A percentile compares a stretch with the other conserved stretches of the same genome.
phyloP scores from a whole-genome alignment of 2,888 invertebrate species.

The Dryadula phaetusa region DNA sequence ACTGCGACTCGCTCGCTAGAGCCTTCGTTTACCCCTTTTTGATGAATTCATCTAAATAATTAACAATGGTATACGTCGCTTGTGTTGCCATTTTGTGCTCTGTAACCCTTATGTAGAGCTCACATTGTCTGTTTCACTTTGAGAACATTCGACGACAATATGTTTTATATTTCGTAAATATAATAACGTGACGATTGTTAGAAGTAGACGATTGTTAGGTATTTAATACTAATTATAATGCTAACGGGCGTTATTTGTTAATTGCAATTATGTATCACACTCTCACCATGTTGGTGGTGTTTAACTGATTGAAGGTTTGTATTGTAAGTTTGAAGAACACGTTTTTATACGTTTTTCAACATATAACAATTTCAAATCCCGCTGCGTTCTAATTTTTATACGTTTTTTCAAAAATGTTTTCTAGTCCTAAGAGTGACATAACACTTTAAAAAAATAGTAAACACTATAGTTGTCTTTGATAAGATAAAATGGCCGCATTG shows the following conservation, averaged over 20 bases:
- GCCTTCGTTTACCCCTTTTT: conserved; percentile 39
- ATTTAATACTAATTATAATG: neutral
- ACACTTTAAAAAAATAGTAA: too few species aligned
- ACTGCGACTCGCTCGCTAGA: conserved; percentile 31
- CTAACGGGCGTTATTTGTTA: neutral
- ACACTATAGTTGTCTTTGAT: too few species aligned
- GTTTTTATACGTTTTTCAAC: too few species aligned
- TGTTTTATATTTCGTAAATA: neutral
- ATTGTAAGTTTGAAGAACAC: too few species aligned
- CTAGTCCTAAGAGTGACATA: too few species aligned
- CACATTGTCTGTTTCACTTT: neutral
- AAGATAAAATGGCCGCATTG: too few species aligned
- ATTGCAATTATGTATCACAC: too few species aligned
- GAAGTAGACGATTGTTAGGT: neutral
- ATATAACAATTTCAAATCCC: too few species aligned
- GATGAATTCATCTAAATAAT: conserved; percentile 50
- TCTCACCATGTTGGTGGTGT: too few species aligned
- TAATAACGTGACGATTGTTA: neutral
- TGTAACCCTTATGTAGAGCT: neutral
- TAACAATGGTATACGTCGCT: conserved; percentile 31
- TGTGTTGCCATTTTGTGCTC: neutral
- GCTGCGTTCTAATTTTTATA: too few species aligned
- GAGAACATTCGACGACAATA: neutral
- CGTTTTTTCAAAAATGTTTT: too few species aligned
- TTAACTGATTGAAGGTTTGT: too few species aligned